phyloP scores from a whole-genome alignment of 2,888 invertebrate genomes.

The Meandrusa payeni region DNA sequence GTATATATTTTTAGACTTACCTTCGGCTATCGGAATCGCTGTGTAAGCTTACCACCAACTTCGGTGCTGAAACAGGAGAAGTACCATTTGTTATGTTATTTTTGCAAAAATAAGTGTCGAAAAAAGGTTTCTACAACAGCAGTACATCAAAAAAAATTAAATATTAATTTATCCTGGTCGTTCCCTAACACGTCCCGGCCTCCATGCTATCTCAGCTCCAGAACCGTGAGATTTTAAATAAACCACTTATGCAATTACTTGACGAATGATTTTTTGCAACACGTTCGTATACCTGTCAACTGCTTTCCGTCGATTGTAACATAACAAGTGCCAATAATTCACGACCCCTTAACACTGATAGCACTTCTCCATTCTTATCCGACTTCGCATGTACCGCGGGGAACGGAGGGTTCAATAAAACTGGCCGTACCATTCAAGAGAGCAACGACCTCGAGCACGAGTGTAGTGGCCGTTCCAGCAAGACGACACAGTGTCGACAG shows the following conservation, averaged over 20 bases:
- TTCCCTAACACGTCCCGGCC: background rate
- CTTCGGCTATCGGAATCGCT: no score
- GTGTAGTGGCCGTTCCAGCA: constrained; percentile 20
- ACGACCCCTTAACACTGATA: constrained; percentile 6
- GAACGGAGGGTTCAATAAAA: constrained; percentile 13
- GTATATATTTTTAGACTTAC: no score
- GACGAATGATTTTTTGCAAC: constrained; percentile 22
- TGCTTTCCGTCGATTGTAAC: constrained; percentile 25
- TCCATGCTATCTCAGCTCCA: background rate
- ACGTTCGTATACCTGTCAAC: constrained; percentile 24
- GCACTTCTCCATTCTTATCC: constrained; percentile 8
- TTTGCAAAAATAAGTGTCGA: background rate
- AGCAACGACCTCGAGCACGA: constrained; percentile 23
- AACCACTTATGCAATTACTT: constrained; percentile 23
- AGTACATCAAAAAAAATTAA: constrained; percentile 21
- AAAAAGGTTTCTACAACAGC: constrained; percentile 4
- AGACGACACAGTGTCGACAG: constrained; percentile 24
- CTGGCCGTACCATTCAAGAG: constrained; percentile 22
- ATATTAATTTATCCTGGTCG: background rate
- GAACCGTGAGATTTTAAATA: constrained; percentile 20
- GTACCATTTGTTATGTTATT: no score
- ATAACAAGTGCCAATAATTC: constrained; percentile 12
- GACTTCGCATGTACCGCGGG: constrained; percentile 4
- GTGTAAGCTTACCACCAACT: no score
- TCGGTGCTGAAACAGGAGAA: no score